A percentile compares a stretch with the other conserved stretches of the same genome.
phyloP scores from a whole-genome alignment of 2,888 invertebrate species.

The Eulithis testata region DNA sequence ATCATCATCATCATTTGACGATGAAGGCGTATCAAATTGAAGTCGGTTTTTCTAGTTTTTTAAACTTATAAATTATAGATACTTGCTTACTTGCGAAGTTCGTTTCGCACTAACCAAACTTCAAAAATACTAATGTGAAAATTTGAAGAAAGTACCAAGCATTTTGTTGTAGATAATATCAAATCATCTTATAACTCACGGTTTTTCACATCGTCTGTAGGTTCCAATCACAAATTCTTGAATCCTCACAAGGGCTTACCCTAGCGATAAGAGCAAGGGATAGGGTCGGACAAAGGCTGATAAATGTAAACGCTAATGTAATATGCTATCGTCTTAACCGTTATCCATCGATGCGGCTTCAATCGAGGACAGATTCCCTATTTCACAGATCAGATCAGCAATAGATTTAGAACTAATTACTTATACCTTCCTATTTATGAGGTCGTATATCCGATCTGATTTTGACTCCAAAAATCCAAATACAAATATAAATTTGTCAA shows the following conservation, averaged over 20 bases:
- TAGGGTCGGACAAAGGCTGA: constrained; percentile 54
- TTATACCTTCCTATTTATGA: background rate
- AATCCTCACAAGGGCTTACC: constrained; percentile 19
- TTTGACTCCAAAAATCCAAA: no score
- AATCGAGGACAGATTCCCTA: constrained; percentile 22
- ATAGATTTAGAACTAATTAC: constrained; percentile 10
- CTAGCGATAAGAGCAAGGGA: constrained; percentile 50
- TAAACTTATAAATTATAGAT: no score
- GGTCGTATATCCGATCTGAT: no score
- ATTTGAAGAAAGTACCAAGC: no score
- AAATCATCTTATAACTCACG: background rate
- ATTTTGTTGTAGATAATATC: no score
- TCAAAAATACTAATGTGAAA: no score
- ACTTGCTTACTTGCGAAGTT: no score
- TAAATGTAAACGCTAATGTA: constrained; percentile 51
- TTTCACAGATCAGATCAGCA: constrained; percentile 3
- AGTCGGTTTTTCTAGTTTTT: no score
- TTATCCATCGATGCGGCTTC: constrained; percentile 26
- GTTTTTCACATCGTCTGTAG: background rate
- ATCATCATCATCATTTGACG: no score
- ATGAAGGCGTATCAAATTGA: no score
- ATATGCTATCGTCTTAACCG: constrained; percentile 39
- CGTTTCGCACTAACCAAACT: no score
- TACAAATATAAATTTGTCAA: no score
- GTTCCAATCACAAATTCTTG: constrained; percentile 7